Conservation (phyloP, 2,113 vertebrate genomes). For the Phoenicopterus ruber region DNA sequence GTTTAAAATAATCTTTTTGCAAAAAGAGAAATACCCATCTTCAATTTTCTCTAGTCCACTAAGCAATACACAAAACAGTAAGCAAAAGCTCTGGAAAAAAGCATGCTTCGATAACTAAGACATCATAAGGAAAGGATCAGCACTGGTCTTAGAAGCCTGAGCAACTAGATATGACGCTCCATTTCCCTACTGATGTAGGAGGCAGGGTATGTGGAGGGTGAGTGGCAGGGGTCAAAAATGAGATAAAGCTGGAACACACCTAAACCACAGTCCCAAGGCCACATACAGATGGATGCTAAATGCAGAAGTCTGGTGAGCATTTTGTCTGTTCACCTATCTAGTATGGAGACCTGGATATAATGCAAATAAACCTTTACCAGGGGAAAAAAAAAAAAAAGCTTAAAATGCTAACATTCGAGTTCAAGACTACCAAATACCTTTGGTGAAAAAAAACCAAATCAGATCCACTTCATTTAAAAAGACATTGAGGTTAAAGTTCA, state of each 20-base stretch:
- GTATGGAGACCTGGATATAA: not conserved
- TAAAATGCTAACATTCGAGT: not conserved
- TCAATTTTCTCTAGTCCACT: not conserved
- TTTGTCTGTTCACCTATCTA: not conserved
- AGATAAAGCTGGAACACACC: not conserved
- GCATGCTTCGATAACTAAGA: not conserved
- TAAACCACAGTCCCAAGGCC: not conserved
- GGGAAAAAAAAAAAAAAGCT: too few species aligned
- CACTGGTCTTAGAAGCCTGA: not conserved
- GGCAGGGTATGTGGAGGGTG: fast-evolving
- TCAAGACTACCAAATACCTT: not conserved
- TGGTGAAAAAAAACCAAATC: not conserved
- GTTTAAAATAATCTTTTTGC: not conserved
- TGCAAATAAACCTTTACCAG: not conserved
- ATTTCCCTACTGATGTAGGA: not conserved
- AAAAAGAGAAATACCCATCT: not conserved
- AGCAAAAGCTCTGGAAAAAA: not conserved
- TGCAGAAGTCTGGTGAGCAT: not conserved
- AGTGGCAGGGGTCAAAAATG: not conserved
- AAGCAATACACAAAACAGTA: not conserved
- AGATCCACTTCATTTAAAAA: not conserved
- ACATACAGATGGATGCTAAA: not conserved
- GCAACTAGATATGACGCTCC: not conserved
- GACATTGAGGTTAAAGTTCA: not conserved
- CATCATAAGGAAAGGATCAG: not conserved